Percentiles rank a stretch among this genome's conserved stretches.
Evolutionary conservation across 2,797 vertebrate genomes (phyloP).

Genomic region (Xenopus petersii): DNA sequence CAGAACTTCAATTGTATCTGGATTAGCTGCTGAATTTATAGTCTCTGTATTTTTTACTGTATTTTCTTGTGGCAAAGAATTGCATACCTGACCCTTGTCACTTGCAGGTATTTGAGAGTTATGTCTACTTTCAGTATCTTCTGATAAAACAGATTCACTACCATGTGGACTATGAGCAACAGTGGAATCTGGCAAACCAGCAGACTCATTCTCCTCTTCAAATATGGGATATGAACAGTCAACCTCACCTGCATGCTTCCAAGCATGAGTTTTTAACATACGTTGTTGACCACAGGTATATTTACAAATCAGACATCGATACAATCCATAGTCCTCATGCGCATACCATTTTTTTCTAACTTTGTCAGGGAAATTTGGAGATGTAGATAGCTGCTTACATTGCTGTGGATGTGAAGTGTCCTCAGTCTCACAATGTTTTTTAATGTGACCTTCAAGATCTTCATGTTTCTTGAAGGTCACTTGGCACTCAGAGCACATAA

Average conservation of each 20-base stretch:
- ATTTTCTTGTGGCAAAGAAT: constrained; percentile 35
- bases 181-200: constrained; percentile 57
- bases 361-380: constrained; percentile 40
- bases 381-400: constrained; percentile 5
- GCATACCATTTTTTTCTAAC: constrained; percentile 90
- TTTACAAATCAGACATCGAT: constrained; percentile 92
- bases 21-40: constrained; percentile 60
- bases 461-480: constrained; percentile 82
- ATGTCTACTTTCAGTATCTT: constrained; percentile 57
- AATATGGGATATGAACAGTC: constrained; percentile 96
- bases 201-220: constrained; percentile 78
- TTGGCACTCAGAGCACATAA: constrained; percentile 79
- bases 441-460: constrained; percentile 86
- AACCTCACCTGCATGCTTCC: constrained; percentile 93
- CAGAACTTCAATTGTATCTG: constrained; percentile 57
- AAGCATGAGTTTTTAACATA: constrained; percentile 94
- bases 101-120: constrained; percentile 78
- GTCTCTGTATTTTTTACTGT: constrained; percentile 53
- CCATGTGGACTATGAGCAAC: constrained; percentile 53
- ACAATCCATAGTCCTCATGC: constrained; percentile 86
- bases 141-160: constrained; percentile 65
- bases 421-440: constrained; percentile 69
- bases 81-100: constrained; percentile 61
- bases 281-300: constrained; percentile 95
- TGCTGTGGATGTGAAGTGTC: constrained; percentile 43